These are phyloP conservation scores for Petromus typicus DNA, from an alignment of 2,113 vertebrate species.

Conservation along the genomic window DNA sequence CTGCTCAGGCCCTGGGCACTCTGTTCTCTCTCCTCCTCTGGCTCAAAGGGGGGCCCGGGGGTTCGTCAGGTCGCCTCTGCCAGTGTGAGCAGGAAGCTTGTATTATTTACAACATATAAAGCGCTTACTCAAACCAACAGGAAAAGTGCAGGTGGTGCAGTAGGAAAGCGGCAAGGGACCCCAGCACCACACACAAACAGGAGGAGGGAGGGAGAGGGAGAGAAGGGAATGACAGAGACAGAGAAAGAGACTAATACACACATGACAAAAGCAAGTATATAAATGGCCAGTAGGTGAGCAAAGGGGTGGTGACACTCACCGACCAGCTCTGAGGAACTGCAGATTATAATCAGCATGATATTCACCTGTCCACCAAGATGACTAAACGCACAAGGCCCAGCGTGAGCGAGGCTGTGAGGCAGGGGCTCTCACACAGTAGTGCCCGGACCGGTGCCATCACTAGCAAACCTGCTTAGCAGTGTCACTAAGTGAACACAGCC, in stretches of 20 bases:
- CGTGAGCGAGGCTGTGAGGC: fast-evolving
- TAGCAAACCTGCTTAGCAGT: background rate
- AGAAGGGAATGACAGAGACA: background rate
- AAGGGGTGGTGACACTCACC: background rate
- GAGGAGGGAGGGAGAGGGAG: too few species aligned
- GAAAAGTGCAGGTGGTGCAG: background rate
- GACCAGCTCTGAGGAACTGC: fast-evolving
- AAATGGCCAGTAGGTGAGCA: fast-evolving
- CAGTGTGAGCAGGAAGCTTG: background rate
- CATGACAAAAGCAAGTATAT: background rate
- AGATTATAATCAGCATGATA: fast-evolving
- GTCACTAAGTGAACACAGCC: background rate
- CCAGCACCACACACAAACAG: background rate
- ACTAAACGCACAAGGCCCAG: too few species aligned
- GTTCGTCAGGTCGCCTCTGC: too few species aligned
- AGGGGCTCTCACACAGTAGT: background rate
- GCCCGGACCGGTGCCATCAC: background rate
- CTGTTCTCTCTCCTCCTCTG: too few species aligned
- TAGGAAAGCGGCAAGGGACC: background rate
- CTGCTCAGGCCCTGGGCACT: too few species aligned
- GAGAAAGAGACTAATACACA: background rate
- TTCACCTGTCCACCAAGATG: background rate
- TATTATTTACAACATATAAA: background rate
- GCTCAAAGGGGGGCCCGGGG: too few species aligned
- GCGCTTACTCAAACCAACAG: background rate